These are phyloP conservation scores for Alces alces DNA, from an alignment of 2,113 vertebrate genomes.

Conservation along the genomic window DNA sequence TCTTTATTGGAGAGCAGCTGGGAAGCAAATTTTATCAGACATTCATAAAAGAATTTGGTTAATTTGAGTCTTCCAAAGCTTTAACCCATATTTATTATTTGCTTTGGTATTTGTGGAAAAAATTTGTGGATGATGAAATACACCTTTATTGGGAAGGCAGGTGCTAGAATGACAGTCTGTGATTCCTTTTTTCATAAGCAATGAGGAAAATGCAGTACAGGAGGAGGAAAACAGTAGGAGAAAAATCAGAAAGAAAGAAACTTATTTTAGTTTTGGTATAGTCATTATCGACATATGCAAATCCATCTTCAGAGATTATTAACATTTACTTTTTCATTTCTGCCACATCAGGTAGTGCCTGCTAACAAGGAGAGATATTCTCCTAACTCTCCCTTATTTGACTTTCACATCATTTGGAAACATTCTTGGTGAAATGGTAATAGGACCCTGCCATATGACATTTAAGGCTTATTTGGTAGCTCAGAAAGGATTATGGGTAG, in stretches of 20 bases:
- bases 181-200: not conserved
- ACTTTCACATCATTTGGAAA: not conserved
- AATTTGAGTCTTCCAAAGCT: not conserved
- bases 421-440: not conserved
- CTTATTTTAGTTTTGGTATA: not conserved
- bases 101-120: not conserved
- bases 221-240: not conserved
- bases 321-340: not conserved
- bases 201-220: not conserved
- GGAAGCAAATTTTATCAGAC: not conserved
- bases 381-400: not conserved
- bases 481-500: not conserved
- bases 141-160: not conserved
- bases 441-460: not conserved
- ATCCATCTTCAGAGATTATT: not conserved
- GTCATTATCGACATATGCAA: not conserved
- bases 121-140: not conserved
- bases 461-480: not conserved
- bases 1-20: conserved; percentile 10
- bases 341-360: not conserved
- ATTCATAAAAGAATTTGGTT: not conserved
- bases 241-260: not conserved
- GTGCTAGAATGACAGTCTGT: not conserved
- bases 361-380: not conserved
- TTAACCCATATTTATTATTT: not conserved